Base-by-base conservation (phyloP, 2,888 invertebrate species). In the Drosophila pseudotakahashii region DNA sequence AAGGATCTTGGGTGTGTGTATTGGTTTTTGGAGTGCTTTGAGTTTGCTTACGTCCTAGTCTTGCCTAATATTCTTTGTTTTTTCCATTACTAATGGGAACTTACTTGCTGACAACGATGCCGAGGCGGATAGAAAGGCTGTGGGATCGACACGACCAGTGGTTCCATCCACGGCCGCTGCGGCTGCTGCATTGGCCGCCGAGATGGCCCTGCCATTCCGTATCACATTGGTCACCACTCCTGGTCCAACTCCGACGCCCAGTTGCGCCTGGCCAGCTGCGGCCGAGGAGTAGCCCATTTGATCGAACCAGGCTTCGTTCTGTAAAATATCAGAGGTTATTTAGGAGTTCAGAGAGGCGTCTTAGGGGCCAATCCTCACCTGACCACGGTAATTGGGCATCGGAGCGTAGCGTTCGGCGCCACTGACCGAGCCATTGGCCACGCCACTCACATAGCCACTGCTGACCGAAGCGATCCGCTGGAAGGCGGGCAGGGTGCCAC, bases 31-130 rank as follows among this genome's bases (percentile, higher is more conserved):
- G 19, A 19, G 19, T 19, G 19, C 19, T 19, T 14, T 36, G 11
- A 19, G 10, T 53, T n/a, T 42, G 13, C 26, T 26, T n/a, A 45
- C 10, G 45, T 48, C 23, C 44, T 54, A 50, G 36, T 19, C 67
- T 55, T 34, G 32, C 23, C 47, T 34, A 39, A 68, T 19, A 36
- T 2, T 34, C 4, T 11, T 11, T 14, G 34, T 23, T 23, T 16
- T 19, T 30, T 7, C n/a, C 2, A 30, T 10, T 11, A 16, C 26
- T 6, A 47, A 32, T 50, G 7, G 7, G 52, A 66, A 90, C 96
- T 95, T 92, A 96, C 96, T 94, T 91, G 95, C 95, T 86, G 95
- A 93, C 76, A 96, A 93, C 76, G 95, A 95, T 69, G 95, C 95
- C 64, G 95, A 94, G 47, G 96, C 95, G 68, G 94, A 94, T 52